Conservation (phyloP, 2,113 vertebrate genomes). For the Gavialis gangeticus region DNA sequence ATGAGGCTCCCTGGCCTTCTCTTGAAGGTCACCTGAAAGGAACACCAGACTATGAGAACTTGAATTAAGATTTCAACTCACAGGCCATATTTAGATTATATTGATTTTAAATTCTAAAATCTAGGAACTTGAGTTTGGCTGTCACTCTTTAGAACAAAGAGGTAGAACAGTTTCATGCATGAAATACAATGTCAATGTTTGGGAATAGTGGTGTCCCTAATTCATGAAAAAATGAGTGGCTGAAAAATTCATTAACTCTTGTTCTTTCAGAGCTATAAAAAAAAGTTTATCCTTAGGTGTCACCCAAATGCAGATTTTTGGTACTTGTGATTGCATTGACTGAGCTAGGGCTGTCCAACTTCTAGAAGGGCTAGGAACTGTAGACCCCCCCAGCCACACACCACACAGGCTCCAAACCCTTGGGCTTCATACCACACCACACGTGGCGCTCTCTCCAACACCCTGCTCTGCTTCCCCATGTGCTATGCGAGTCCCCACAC, state of each 20-base stretch:
- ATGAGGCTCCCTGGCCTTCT: neutral
- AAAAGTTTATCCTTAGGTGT: too few species aligned
- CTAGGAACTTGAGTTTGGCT: neutral
- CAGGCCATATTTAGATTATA: constrained; percentile 27
- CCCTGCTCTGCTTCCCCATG: too few species aligned
- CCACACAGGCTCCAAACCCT: too few species aligned
- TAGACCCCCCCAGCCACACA: too few species aligned
- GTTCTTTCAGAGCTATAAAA: too few species aligned
- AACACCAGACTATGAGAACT: neutral
- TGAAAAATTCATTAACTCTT: neutral
- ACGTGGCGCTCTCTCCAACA: too few species aligned
- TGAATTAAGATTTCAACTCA: constrained; percentile 9
- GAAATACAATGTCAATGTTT: neutral
- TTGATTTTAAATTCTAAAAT: neutral
- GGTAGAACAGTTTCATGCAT: neutral
- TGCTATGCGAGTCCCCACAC: too few species aligned
- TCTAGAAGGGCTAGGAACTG: too few species aligned
- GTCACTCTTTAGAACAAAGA: neutral
- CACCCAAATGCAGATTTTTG: too few species aligned
- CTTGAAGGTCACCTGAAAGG: constrained; percentile 62
- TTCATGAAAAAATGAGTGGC: neutral
- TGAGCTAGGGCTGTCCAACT: too few species aligned
- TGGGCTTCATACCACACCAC: too few species aligned
- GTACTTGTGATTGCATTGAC: too few species aligned
- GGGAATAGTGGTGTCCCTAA: neutral